Evolutionary conservation across 2,113 vertebrate genomes (phyloP).

Genomic region (Sorex araneus): DNA sequence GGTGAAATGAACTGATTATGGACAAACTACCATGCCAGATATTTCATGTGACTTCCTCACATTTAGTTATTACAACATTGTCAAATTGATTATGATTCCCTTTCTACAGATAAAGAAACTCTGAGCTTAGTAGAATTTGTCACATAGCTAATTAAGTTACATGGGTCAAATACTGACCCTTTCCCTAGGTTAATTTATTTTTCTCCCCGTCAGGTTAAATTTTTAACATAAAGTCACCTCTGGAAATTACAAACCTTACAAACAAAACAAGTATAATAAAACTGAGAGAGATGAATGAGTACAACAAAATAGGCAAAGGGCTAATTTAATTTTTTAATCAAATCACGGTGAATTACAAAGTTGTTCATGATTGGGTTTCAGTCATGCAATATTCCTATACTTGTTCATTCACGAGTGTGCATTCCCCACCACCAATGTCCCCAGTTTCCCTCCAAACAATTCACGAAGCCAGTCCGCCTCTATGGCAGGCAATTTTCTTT

Average conservation of each 20-base stretch:
- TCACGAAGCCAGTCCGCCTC: no score
- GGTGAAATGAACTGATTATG: no score
- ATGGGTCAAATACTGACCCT: not conserved
- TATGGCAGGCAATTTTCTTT: no score
- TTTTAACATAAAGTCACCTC: constrained; percentile 19
- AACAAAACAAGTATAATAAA: not conserved
- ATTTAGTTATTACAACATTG: not conserved
- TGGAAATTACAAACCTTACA: not conserved
- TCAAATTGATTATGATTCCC: constrained; percentile 19
- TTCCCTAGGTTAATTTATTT: not conserved
- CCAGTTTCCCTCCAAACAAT: no score
- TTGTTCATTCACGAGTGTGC: no score
- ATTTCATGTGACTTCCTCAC: not conserved
- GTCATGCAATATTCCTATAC: no score
- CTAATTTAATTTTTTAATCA: no score
- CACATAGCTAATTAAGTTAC: not conserved
- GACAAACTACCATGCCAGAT: not conserved
- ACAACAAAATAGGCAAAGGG: no score
- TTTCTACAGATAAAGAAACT: constrained; percentile 22
- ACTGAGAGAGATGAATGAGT: not conserved
- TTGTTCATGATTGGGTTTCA: no score
- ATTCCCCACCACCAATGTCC: no score
- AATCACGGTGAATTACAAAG: no score
- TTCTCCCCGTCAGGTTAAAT: not conserved
- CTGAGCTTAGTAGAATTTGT: not conserved